Evolutionary conservation across 2,888 invertebrate genomes (phyloP).

Genomic region (Drosophila fungiperda): DNA sequence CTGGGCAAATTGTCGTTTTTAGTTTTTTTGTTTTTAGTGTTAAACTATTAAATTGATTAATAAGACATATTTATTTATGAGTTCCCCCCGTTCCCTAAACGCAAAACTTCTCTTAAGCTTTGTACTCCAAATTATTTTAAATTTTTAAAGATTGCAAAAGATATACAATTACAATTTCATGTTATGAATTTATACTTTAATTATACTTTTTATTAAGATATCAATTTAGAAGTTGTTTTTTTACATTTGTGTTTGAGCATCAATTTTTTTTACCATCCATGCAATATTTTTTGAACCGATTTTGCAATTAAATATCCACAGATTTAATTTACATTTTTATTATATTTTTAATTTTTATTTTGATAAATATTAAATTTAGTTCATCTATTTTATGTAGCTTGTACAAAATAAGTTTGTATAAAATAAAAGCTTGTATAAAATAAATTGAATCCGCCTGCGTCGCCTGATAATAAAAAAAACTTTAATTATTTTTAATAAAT

Average conservation of each 20-base stretch:
- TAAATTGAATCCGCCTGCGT: neutral
- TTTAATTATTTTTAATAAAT: neutral
- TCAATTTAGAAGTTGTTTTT: neutral
- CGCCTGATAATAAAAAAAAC: neutral
- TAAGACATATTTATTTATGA: neutral
- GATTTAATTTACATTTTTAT: neutral
- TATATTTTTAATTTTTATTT: neutral
- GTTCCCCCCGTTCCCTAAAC: no score
- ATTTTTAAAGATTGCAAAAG: neutral
- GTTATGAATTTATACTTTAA: neutral
- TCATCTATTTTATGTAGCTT: neutral
- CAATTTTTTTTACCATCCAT: neutral
- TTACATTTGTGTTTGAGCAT: no score
- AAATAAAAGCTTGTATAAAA: no score
- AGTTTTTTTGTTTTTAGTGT: no score
- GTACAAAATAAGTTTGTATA: neutral
- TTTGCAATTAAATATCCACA: neutral
- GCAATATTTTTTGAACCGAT: neutral
- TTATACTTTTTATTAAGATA: neutral
- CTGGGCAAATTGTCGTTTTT: neutral
- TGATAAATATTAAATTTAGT: neutral
- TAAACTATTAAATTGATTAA: neutral
- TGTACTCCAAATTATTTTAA: neutral
- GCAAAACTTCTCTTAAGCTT: no score
- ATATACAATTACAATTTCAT: neutral